Evolutionary conservation across 2,888 invertebrate genomes (phyloP).

Genomic region (Trachelus troglodyta): DNA sequence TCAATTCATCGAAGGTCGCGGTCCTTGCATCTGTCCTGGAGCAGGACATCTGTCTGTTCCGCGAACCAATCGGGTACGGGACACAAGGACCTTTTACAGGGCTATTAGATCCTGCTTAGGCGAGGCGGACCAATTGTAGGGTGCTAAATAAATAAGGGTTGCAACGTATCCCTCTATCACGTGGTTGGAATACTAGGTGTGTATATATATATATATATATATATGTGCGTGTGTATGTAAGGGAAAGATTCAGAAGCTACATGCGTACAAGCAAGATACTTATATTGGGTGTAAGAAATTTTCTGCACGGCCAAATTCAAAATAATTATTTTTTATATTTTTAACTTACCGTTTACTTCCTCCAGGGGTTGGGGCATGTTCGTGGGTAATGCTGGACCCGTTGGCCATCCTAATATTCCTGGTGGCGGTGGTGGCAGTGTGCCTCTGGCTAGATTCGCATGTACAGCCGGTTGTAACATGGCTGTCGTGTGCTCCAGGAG

Average conservation of each 20-base stretch:
- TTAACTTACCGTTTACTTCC: constrained; percentile 59
- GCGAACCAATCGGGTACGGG: constrained; percentile 49
- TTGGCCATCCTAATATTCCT: constrained; percentile 45
- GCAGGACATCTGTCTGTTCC: constrained; percentile 58
- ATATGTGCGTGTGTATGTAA: background rate
- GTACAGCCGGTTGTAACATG: constrained; percentile 58
- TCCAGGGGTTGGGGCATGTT: constrained; percentile 57
- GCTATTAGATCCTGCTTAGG: constrained; percentile 66
- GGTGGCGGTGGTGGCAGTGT: constrained; percentile 52
- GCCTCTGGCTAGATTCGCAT: constrained; percentile 52
- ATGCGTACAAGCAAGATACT: constrained; percentile 12
- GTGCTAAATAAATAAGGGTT: constrained; percentile 65
- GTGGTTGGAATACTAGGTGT: background rate
- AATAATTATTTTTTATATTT: background rate
- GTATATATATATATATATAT: too few species aligned
- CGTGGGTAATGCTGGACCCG: constrained; percentile 44
- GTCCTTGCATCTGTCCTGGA: constrained; percentile 53
- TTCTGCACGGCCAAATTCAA: background rate
- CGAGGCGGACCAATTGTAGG: constrained; percentile 61
- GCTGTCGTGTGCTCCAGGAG: constrained; percentile 61
- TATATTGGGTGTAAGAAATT: constrained; percentile 10
- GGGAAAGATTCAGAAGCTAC: background rate
- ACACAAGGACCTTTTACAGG: constrained; percentile 61
- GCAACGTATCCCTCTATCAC: constrained; percentile 34
- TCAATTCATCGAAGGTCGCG: constrained; percentile 56